Evolutionary conservation across 2,888 invertebrate genomes (phyloP).

Genomic region (Abrostola tripartita): DNA sequence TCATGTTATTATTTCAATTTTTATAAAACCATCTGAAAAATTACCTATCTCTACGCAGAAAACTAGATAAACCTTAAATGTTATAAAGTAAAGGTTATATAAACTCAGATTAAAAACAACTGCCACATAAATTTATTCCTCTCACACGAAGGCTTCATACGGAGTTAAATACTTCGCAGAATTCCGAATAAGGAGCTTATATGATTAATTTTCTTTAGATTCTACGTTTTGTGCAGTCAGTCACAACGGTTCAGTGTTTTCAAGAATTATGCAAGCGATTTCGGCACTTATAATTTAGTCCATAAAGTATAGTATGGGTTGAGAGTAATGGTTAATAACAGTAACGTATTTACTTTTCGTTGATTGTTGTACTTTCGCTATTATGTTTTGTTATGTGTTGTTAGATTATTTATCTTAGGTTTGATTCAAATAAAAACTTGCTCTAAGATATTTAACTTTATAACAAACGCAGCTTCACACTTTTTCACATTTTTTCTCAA

Average conservation of each 20-base stretch:
- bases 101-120: slow-evolving; percentile 20
- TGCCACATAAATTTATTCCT: slow-evolving; percentile 50
- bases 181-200: slow-evolving; percentile 66
- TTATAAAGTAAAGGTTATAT: background rate
- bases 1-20: too few relatives aligned
- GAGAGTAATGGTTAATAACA: background rate
- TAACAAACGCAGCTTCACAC: too few relatives aligned
- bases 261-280: slow-evolving; percentile 18
- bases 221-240: slow-evolving; percentile 49
- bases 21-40: background rate
- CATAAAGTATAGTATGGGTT: slow-evolving; percentile 2
- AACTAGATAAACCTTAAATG: background rate
- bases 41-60: background rate
- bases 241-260: slow-evolving; percentile 28
- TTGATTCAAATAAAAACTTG: too few relatives aligned
- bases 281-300: background rate
- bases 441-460: too few relatives aligned
- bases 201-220: slow-evolving; percentile 67
- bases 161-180: slow-evolving; percentile 42
- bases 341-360: slow-evolving; percentile 16
- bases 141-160: slow-evolving; percentile 56
- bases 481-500: too few relatives aligned
- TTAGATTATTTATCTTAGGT: too few relatives aligned
- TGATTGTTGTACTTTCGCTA: slow-evolving; percentile 12
- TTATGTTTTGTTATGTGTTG: too few relatives aligned